phyloP scores from a whole-genome alignment of 2,888 invertebrate genomes.

The Eretmocerus hayati region DNA sequence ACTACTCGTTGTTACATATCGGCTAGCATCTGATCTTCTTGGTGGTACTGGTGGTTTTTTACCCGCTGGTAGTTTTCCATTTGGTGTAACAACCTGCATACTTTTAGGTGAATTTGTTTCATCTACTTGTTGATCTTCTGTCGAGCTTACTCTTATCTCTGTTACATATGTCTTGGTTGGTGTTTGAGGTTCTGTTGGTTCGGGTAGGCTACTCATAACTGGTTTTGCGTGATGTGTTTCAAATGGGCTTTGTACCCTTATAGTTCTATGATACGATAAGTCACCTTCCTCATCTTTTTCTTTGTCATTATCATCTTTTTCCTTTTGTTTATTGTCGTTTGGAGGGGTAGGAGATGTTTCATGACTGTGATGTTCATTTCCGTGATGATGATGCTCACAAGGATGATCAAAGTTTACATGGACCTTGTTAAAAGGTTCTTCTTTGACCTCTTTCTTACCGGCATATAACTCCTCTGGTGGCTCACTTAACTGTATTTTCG shows the following conservation, averaged over 20 bases:
- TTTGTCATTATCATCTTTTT: conserved; percentile 5
- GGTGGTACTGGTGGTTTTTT: conserved; percentile 51
- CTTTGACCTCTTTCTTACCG: conserved; percentile 31
- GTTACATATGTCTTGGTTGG: conserved; percentile 58
- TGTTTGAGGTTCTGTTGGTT: conserved; percentile 38
- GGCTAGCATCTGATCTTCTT: conserved; percentile 44
- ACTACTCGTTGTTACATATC: conserved; percentile 23
- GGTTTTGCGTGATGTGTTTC: conserved; percentile 32
- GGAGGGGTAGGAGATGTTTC: too few species aligned
- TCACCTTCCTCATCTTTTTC: conserved; percentile 11
- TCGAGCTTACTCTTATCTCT: conserved; percentile 59
- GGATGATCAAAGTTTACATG: conserved; percentile 33
- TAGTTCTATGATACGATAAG: not conserved
- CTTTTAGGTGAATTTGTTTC: conserved; percentile 20
- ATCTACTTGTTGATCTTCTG: conserved; percentile 19
- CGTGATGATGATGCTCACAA: conserved; percentile 31
- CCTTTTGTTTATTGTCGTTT: not conserved
- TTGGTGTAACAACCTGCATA: conserved; percentile 34
- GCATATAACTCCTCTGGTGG: conserved; percentile 26
- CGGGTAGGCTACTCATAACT: conserved; percentile 25
- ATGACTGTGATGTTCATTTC: conserved; percentile 22
- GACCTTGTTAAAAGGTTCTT: conserved; percentile 37
- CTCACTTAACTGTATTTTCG: conserved; percentile 25
- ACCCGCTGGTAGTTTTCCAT: conserved; percentile 35
- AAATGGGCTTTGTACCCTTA: conserved; percentile 11